These are phyloP conservation scores for Drosophila aff. DNA, from an alignment of 1,140 invertebrate species.

Conservation along the genomic window DNA sequence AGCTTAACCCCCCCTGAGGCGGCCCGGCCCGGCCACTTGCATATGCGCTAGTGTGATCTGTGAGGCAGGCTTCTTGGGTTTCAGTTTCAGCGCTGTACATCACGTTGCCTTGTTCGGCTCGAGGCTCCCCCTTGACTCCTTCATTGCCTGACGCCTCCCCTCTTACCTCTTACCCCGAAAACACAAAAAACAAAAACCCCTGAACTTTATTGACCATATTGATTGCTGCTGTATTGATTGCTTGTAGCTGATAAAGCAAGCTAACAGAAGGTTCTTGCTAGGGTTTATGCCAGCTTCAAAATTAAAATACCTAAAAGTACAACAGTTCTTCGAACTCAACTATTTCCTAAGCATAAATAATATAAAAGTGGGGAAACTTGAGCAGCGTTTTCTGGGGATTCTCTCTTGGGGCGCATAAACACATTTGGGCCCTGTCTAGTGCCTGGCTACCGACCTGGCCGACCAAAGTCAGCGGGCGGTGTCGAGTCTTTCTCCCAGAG, in stretches of 20 bases:
- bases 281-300: slow-evolving; percentile 28
- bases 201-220: slow-evolving; percentile 83
- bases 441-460: slow-evolving; percentile 59
- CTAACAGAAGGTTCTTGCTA: background rate
- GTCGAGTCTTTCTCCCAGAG: slow-evolving; percentile 11
- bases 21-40: slow-evolving; percentile 10
- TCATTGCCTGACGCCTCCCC: background rate
- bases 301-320: background rate
- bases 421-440: slow-evolving; percentile 12
- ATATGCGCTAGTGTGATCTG: slow-evolving; percentile 53
- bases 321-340: background rate
- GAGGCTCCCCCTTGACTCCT: background rate
- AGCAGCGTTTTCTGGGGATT: background rate
- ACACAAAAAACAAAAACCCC: background rate
- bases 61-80: slow-evolving; percentile 70
- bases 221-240: slow-evolving; percentile 83
- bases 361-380: background rate
- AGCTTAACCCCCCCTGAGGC: background rate
- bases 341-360: background rate
- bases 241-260: slow-evolving; percentile 69
- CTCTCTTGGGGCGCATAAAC: slow-evolving; percentile 49
- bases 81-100: slow-evolving; percentile 78
- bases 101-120: slow-evolving; percentile 71
- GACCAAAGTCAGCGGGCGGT: slow-evolving; percentile 63
- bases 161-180: background rate